These are phyloP conservation scores for Caenorhabditis sulstoni DNA, from an alignment of 2,888 invertebrate genomes.

Conservation along the genomic window DNA sequence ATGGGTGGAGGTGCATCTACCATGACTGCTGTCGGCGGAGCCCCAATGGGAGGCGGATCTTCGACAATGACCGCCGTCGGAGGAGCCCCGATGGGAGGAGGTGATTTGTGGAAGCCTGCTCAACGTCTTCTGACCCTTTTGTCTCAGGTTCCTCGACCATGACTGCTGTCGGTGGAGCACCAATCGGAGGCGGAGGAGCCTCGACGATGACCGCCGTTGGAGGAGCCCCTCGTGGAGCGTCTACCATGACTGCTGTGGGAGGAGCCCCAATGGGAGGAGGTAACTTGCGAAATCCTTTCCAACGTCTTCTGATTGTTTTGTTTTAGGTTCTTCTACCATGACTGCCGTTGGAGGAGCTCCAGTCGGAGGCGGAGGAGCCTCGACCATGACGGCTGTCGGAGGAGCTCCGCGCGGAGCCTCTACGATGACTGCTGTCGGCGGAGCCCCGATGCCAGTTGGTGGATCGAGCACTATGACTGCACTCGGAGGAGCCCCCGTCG, in stretches of 20 bases:
- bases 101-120: too few relatives aligned
- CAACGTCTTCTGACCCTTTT: too few relatives aligned
- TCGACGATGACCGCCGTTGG: constrained; percentile 61
- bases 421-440: constrained; percentile 26
- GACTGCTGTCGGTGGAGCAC: constrained; percentile 53
- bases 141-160: too few relatives aligned
- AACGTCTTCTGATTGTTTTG: too few relatives aligned
- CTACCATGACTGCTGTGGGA: too few relatives aligned
- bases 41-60: too few relatives aligned
- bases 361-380: not conserved
- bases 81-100: too few relatives aligned
- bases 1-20: too few relatives aligned
- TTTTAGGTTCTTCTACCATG: constrained; percentile 18
- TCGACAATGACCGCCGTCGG: too few relatives aligned
- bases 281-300: too few relatives aligned
- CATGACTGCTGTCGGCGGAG: too few relatives aligned
- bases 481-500: constrained; percentile 56
- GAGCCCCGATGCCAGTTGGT: constrained; percentile 6
- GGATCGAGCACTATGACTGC: constrained; percentile 18
- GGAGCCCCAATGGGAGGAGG: too few relatives aligned
- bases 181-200: constrained; percentile 25
- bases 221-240: constrained; percentile 8
- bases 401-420: constrained; percentile 18
- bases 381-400: constrained; percentile 26
- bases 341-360: constrained; percentile 45